Conservation (phyloP, 1,140 invertebrate genomes). For the Drosophila melanogaster region DNA sequence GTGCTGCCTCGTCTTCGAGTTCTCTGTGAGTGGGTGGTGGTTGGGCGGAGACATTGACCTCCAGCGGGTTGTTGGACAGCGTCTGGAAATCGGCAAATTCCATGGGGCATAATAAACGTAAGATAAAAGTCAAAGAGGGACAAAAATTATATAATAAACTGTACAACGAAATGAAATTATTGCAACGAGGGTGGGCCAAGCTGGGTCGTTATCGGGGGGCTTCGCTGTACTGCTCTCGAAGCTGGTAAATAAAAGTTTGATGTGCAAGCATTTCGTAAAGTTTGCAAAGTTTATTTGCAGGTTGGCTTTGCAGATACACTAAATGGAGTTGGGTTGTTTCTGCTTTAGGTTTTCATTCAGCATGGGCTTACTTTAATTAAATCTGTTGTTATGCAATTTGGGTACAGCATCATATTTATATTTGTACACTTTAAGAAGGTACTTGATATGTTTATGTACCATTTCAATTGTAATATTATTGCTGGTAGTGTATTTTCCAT, state of each 20-base stretch:
- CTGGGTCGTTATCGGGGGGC: conserved; percentile 1
- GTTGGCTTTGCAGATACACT: conserved; percentile 16
- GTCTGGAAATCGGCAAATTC: conserved; percentile 74
- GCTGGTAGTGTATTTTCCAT: no score
- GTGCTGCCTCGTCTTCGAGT: conserved; percentile 14
- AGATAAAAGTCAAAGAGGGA: conserved; percentile 84
- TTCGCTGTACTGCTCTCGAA: conserved; percentile 15
- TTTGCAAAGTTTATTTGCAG: conserved; percentile 37
- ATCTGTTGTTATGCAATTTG: neutral
- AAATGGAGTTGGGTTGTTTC: neutral
- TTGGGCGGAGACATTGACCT: conserved; percentile 64
- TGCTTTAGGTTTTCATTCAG: neutral
- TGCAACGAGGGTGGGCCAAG: conserved; percentile 31
- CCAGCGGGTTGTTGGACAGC: conserved; percentile 48
- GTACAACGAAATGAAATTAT: conserved; percentile 77
- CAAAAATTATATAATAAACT: conserved; percentile 84
- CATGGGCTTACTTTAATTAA: neutral
- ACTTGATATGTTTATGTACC: no score
- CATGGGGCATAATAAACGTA: conserved; percentile 83
- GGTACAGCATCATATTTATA: no score
- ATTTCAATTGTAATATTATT: no score
- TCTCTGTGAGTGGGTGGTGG: conserved; percentile 17
- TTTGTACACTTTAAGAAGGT: no score
- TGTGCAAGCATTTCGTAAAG: conserved; percentile 26
- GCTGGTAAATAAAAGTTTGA: conserved; percentile 60